A percentile compares a stretch with the other conserved stretches of the same genome.
Evolutionary conservation across 2,113 vertebrate species (phyloP).

Genomic region (Miniopterus natalensis): DNA sequence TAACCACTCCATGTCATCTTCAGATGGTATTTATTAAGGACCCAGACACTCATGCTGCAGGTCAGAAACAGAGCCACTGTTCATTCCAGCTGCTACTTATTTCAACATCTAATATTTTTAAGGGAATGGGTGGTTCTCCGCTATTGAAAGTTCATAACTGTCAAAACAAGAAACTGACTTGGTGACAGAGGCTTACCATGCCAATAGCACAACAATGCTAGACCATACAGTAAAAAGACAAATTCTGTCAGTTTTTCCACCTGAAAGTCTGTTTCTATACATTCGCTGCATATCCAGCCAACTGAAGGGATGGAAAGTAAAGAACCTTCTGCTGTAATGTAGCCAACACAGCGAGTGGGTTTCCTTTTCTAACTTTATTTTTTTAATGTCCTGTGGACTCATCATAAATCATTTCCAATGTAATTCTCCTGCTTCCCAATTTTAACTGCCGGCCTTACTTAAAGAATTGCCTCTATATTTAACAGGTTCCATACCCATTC

Average conservation of each 20-base stretch:
- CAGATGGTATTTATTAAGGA: slow-evolving; percentile 53
- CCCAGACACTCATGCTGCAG: background rate
- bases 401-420: slow-evolving; percentile 80
- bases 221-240: slow-evolving; percentile 69
- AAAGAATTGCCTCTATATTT: slow-evolving; percentile 83
- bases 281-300: slow-evolving; percentile 62
- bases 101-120: slow-evolving; percentile 47
- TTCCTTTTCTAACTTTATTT: slow-evolving; percentile 82
- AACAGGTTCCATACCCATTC: slow-evolving; percentile 77
- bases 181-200: slow-evolving; percentile 41
- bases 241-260: slow-evolving; percentile 69
- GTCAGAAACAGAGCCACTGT: slow-evolving; percentile 45
- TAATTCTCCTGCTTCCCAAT: slow-evolving; percentile 81
- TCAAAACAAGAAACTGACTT: slow-evolving; percentile 42
- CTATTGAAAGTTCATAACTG: slow-evolving; percentile 66
- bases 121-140: background rate
- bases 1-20: background rate
- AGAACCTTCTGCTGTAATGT: slow-evolving; percentile 60
- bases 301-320: slow-evolving; percentile 72
- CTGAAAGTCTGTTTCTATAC: slow-evolving; percentile 66
- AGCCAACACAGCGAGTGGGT: slow-evolving; percentile 76
- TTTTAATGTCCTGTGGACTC: slow-evolving; percentile 80
- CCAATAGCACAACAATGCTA: slow-evolving; percentile 75
- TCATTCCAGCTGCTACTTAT: slow-evolving; percentile 2
- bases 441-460: slow-evolving; percentile 81